Base-by-base conservation (phyloP, 2,888 invertebrate genomes). In the Halictus ligatus region DNA sequence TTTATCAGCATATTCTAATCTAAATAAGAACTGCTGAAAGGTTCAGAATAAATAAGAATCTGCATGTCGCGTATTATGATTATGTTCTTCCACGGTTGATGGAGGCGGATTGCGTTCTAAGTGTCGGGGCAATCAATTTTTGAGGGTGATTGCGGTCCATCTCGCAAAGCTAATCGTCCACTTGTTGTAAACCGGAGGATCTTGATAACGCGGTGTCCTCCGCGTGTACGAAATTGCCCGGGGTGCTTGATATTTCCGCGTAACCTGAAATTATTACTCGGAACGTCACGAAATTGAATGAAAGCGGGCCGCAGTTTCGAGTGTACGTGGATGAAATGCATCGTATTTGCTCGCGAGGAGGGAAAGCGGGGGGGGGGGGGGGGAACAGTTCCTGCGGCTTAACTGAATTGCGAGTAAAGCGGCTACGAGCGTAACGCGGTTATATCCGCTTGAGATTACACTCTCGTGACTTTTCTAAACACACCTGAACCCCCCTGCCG, bases 241-340 rank as follows among this genome's bases (percentile, higher is more conserved):
- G n/a, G 58, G 58, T 69, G 64, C 78, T 84, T 76, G 80, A 89
- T 89, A 89, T 71, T 89, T 82, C 80, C 76, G 40, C 80, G 71
- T 79, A 84, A 78, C 67, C 35, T 60, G 76, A 89, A 82, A 89
- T 89, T 87, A 84, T 89, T 82, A 84, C 81, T 54, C 40, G 76
- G 40, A 75, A 78, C 74, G 78, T 86, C 80, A 40, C 79, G 71
- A 58, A 87, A 89, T 89, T 89, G 87, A 89, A 87, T 77, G 81
- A 86, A 78, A 76, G 67, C 75, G 50, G 43, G 58, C 69, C 75
- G 78, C 72, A 84, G 73, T 86, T 89, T 74, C 78, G 78, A 71
- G 72, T 15, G 78, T 85, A 81, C 85, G 81, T 46, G 79, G 79
- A 80, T 83, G 83, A 67, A 86, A 85, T 78, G 78, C 75, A 75